Percentiles rank a stretch among this genome's conserved stretches.
Conservation (phyloP, 2,113 vertebrate genomes). For the Carollia perspicillata region DNA sequence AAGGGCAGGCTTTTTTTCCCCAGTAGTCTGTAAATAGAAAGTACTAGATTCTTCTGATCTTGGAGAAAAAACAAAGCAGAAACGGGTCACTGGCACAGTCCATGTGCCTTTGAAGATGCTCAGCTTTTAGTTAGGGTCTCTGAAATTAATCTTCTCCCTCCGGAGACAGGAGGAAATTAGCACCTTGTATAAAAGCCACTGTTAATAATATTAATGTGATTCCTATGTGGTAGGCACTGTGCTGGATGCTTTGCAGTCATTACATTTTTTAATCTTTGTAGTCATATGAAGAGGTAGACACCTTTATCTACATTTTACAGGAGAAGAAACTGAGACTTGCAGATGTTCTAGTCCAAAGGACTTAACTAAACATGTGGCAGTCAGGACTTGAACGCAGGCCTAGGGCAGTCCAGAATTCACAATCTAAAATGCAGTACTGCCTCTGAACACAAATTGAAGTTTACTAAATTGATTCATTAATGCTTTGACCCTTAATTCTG, state of each 20-base stretch:
- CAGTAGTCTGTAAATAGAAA: constrained; percentile 9
- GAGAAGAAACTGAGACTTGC: background rate
- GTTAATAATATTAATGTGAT: background rate
- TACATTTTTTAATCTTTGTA: background rate
- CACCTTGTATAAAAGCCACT: background rate
- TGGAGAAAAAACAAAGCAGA: constrained; percentile 39
- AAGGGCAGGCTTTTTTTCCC: constrained; percentile 6
- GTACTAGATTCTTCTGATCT: background rate
- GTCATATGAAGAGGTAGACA: background rate
- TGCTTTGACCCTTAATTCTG: background rate
- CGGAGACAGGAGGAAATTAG: background rate
- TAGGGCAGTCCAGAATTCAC: background rate
- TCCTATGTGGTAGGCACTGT: background rate
- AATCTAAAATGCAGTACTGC: background rate
- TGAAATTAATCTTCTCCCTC: background rate
- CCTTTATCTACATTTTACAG: background rate
- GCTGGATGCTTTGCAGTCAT: background rate
- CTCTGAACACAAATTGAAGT: background rate
- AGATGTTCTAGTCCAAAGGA: background rate
- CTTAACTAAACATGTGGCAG: background rate
- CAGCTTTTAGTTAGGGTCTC: background rate
- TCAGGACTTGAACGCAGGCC: background rate
- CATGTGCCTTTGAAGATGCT: background rate
- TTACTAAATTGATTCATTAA: background rate
- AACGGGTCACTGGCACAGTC: background rate